Evolutionary conservation across 2,888 invertebrate genomes (phyloP).

Genomic region (Amaurobius ferox): DNA sequence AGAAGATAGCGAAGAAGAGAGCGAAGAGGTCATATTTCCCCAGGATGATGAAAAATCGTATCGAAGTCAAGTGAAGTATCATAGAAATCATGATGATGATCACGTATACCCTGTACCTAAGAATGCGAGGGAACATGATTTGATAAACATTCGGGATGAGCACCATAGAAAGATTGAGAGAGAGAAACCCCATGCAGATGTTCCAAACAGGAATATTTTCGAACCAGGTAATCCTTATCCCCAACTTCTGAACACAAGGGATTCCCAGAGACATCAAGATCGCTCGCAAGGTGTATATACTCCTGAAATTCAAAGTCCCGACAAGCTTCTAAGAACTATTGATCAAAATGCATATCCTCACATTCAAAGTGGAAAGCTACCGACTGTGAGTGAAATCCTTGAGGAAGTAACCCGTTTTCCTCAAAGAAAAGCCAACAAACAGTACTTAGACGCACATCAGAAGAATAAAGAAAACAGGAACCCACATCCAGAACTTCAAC

Average conservation of each 20-base stretch:
- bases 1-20: conserved; percentile 15
- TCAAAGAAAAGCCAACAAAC: conserved; percentile 9
- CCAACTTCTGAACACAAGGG: neutral
- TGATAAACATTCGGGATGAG: neutral
- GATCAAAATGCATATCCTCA: conserved; percentile 35
- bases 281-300: neutral
- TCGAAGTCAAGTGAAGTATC: conserved; percentile 6
- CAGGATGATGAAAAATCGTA: conserved; percentile 30
- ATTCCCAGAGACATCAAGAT: neutral
- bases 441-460: neutral
- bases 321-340: conserved; percentile 33
- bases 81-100: neutral
- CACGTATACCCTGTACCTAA: neutral
- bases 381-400: conserved; percentile 31
- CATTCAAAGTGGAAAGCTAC: conserved; percentile 8
- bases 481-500: conserved; percentile 19
- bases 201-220: neutral
- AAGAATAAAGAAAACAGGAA: neutral
- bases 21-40: conserved; percentile 38
- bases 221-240: conserved; percentile 10
- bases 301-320: conserved; percentile 42
- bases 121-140: neutral
- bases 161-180: neutral
- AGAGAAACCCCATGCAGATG: conserved; percentile 8
- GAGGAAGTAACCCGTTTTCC: conserved; percentile 37